A percentile compares a stretch with the other conserved stretches of the same genome.
phyloP scores from a whole-genome alignment of 2,888 invertebrate species.

The Syrphus vitripennis region DNA sequence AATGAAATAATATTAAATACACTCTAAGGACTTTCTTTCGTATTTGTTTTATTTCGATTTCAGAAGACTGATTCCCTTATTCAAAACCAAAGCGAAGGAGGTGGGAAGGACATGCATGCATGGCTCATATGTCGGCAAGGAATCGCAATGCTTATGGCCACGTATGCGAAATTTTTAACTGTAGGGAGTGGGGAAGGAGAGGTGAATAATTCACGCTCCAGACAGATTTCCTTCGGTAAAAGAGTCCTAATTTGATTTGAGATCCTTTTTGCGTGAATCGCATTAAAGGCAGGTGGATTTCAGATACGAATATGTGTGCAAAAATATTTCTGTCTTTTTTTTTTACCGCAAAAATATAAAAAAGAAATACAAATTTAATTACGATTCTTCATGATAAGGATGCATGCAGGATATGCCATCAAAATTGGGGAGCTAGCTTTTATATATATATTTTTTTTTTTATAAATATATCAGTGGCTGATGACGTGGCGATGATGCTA shows the following conservation, averaged over 20 bases:
- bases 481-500: constrained; percentile 22
- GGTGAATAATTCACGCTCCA: constrained; percentile 62
- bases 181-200: neutral
- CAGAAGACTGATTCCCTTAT: no score
- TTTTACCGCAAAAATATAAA: constrained; percentile 15
- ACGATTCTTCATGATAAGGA: constrained; percentile 66
- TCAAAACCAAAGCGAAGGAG: neutral
- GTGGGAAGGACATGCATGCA: constrained; percentile 61
- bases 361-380: constrained; percentile 56
- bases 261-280: constrained; percentile 65
- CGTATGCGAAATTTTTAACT: constrained; percentile 12
- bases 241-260: constrained; percentile 61
- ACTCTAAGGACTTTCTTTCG: constrained; percentile 43
- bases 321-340: constrained; percentile 34
- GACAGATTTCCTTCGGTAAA: constrained; percentile 51
- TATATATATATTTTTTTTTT: neutral
- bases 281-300: constrained; percentile 30
- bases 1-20: constrained; percentile 55
- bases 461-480: neutral
- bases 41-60: constrained; percentile 17
- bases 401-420: constrained; percentile 45
- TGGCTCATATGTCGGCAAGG: constrained; percentile 56
- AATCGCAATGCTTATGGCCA: constrained; percentile 28
- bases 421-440: constrained; percentile 18
- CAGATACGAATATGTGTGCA: neutral